These are phyloP conservation scores for Peucedramus taeniatus DNA, from an alignment of 2,113 vertebrate genomes.

Conservation along the genomic window DNA sequence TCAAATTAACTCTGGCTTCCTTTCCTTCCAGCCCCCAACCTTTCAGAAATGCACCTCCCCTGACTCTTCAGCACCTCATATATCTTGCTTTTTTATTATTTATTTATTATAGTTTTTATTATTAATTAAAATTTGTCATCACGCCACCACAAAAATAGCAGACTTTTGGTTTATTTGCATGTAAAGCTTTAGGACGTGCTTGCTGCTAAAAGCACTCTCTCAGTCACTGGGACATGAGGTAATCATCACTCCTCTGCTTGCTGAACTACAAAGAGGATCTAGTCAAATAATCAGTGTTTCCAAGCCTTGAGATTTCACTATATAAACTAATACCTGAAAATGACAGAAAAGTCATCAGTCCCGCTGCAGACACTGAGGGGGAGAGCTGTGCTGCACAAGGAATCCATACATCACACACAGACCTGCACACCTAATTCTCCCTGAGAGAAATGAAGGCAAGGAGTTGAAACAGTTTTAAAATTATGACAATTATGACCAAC, in stretches of 20 bases:
- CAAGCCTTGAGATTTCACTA: background rate
- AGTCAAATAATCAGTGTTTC: background rate
- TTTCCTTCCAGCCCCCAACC: background rate
- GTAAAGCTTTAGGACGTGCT: background rate
- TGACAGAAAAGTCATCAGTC: background rate
- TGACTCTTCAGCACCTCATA: constrained; percentile 22
- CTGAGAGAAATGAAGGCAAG: background rate
- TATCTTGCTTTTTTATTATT: background rate
- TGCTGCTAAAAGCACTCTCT: background rate
- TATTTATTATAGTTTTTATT: background rate
- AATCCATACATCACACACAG: background rate
- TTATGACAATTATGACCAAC: background rate
- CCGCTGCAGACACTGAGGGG: constrained; percentile 5
- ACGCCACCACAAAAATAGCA: background rate
- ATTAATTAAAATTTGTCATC: background rate
- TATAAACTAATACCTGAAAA: background rate
- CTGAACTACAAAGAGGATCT: background rate
- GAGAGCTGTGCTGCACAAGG: background rate
- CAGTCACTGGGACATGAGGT: background rate
- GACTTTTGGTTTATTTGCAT: background rate
- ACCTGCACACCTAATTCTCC: background rate
- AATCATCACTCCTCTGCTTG: background rate
- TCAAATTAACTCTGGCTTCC: constrained; percentile 65
- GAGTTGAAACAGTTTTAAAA: background rate
- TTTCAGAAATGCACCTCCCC: background rate